Base-by-base conservation (phyloP, 2,113 vertebrate genomes). In the Budorcas taxicolor region DNA sequence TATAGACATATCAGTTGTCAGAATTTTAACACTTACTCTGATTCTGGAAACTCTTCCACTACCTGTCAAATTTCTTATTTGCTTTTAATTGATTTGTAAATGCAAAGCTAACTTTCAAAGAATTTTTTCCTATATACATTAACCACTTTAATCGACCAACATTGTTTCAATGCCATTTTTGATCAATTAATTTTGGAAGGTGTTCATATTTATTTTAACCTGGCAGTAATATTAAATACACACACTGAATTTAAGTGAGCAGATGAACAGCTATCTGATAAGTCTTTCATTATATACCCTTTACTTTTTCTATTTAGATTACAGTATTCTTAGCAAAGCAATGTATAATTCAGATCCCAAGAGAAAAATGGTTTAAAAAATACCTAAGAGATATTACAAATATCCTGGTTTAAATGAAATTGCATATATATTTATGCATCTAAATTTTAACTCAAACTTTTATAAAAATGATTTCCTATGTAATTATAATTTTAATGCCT, bases 281-380 rank as follows among this genome's bases (percentile, higher is more conserved):
- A 74, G 29, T 74, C 11, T 80, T 91, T 98, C 96, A 88, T 97
- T 98, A 87, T 8, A 76, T 71, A 57, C 11, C 91, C 36, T 97
- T 92, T 33, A 67, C 14, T 93, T 97, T 93, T 95, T 95, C 92
- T 93, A 23, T 97, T 98, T 97, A 90, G 36, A 97, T 97, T 71
- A 95, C 29, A 95, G 31, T 45, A 97, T 60, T 85, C n/a, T 97
- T 97, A 98, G 85, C 16, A 96, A 97, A 97, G 87, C n/a, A 97
- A 97, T 95, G 88, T 93, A 98, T 95, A 95, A 96, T 92, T 97
- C 64, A 62, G 10, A 12, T 96, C 74, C 25, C 23, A 50, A 74
- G 9, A 8, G 23, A 90, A 97, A 96, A 67, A 33, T 60, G 52
- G n/a, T 84, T 94, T 92, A 91, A 95, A 10, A 0, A 97, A 89